Conservation (phyloP, 2,888 invertebrate genomes). For the Lithophane socia region DNA sequence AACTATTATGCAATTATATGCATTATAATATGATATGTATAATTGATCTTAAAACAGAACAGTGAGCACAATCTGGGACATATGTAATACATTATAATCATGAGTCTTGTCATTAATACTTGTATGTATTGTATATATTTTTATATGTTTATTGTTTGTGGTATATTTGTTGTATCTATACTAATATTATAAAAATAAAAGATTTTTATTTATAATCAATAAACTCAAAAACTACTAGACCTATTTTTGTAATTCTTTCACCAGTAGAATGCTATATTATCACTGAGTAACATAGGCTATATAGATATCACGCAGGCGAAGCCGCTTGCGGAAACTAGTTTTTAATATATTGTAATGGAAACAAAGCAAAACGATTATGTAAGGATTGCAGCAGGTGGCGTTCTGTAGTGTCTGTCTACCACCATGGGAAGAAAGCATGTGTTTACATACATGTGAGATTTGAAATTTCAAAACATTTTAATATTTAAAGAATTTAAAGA, state of each 20-base stretch:
- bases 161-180: not conserved
- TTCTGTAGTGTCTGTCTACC: not conserved
- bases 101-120: not conserved
- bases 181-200: no score
- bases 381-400: not conserved
- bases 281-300: no score
- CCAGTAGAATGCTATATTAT: no score
- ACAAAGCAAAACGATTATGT: not conserved
- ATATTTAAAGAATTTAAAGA: not conserved
- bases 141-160: no score
- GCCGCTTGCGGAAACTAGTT: not conserved
- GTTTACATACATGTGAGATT: not conserved
- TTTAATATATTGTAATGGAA: not conserved
- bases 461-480: not conserved
- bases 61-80: slow-evolving; percentile 9
- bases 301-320: no score
- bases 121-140: not conserved
- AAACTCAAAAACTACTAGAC: no score
- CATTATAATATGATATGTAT: slow-evolving; percentile 1
- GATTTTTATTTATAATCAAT: no score
- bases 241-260: no score
- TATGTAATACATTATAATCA: not conserved
- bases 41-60: slow-evolving; percentile 16
- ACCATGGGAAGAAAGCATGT: not conserved
- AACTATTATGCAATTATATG: not conserved